Base-by-base conservation (phyloP, 2,113 vertebrate species). In the Grammatotria lemairii region DNA sequence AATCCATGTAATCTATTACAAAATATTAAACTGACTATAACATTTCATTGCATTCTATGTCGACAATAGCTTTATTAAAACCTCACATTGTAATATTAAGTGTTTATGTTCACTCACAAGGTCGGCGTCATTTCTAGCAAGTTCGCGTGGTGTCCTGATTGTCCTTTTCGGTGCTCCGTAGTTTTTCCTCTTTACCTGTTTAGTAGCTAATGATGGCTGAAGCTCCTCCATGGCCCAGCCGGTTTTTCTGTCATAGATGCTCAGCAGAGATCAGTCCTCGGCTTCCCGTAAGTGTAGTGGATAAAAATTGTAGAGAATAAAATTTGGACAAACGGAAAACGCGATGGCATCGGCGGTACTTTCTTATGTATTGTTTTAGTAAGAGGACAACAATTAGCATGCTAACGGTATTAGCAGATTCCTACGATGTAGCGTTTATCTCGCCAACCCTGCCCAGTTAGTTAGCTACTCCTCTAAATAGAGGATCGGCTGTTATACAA, bases 241-340 rank as follows among this genome's bases (percentile, higher is more conserved):
- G 97, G 94, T 98, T 97, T 91, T 98, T 98, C 96, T 98, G 98
- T 95, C 98, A 98, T 92, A 97, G 97, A 96, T 98, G 97, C 90
- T 96, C 95, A 19, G 95, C 95, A 51, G 97, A 97, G 95, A 97
- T 97, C 70, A 96, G 92, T 79, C 97, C 96, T 75, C 95, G 95
- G 47, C 94, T 97, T 75, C 97, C 97, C 33, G 96, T 97, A 85
- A 97, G 96, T 92, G 53, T 31, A 19, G 5, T 1, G 3, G 11
- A 63, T 63, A 21, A 1, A 42, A 9, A 81, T 3, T 6, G 5
- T 53, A 80, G 2, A 31, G 6, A 9, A 6, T n/a, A 7, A 51
- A 9, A 8, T 2, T 1, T 35, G 26, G 23, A 12, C 3, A 11
- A 6, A 33, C 40, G 2, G 55, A 54, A 73, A 84, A 21, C n/a